phyloP scores from a whole-genome alignment of 2,888 invertebrate species.

The Pherbina coryleti region DNA sequence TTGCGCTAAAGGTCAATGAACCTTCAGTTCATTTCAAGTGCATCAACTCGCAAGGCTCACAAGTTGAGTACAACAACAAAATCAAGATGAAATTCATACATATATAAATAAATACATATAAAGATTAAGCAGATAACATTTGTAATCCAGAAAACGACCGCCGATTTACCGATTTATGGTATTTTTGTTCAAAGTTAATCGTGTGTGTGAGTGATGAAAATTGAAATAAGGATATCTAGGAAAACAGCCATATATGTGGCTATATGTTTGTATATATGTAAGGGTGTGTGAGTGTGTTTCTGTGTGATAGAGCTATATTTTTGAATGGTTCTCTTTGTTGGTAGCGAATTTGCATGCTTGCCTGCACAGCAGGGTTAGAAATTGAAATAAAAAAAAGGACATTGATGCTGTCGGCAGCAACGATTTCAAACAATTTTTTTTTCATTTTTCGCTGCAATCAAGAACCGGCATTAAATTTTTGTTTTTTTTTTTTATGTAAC shows the following conservation, averaged over 20 bases:
- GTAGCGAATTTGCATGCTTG: background rate
- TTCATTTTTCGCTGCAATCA: background rate
- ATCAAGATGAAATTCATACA: background rate
- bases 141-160: conserved; percentile 41
- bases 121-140: conserved; percentile 43
- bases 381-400: background rate
- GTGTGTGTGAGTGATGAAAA: conserved; percentile 36
- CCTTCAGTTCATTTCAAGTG: background rate
- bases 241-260: background rate
- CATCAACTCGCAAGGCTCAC: too few species aligned
- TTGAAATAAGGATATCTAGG: conserved; percentile 32
- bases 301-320: background rate
- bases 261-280: background rate
- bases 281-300: background rate
- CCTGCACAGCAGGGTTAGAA: background rate
- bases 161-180: conserved; percentile 30
- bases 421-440: too few species aligned
- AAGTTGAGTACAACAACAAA: too few species aligned
- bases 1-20: background rate
- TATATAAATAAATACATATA: background rate
- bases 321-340: too few species aligned
- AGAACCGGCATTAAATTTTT: background rate
- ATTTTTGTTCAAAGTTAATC: conserved; percentile 43
- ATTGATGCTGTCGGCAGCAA: background rate
- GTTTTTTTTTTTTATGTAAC: background rate